These are phyloP conservation scores for Kryphioiulus occultus DNA, from an alignment of 2,888 invertebrate genomes.

Conservation along the genomic window DNA sequence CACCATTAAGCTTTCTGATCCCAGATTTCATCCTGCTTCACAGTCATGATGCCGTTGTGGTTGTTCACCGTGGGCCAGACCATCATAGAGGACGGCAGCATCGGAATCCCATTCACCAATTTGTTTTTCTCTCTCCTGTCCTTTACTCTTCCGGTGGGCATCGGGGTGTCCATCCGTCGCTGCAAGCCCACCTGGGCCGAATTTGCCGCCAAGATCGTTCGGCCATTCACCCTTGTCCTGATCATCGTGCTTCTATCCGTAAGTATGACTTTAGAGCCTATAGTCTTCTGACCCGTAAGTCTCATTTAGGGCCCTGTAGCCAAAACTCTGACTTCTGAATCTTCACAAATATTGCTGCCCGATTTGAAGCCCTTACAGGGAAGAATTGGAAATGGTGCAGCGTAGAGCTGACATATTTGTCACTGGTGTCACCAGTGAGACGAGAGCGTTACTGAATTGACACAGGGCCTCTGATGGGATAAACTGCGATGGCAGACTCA, in stretches of 20 bases:
- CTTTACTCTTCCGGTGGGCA: slow-evolving; percentile 63
- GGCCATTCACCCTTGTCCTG: slow-evolving; percentile 63
- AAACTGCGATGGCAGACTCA: no score
- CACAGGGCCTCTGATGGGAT: no score
- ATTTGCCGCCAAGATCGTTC: slow-evolving; percentile 59
- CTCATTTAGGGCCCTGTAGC: no score
- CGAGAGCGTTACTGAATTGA: no score
- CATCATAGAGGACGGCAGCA: slow-evolving; percentile 57
- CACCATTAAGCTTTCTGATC: no score
- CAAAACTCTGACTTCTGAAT: no score
- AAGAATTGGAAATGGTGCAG: no score
- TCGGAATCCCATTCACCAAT: slow-evolving; percentile 62
- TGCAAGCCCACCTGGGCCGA: slow-evolving; percentile 60
- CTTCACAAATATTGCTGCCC: no score
- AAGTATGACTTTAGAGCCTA: slow-evolving; percentile 51
- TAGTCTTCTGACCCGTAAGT: not conserved
- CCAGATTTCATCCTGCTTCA: slow-evolving; percentile 52
- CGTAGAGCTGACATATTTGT: no score
- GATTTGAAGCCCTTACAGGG: no score
- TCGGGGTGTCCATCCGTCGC: slow-evolving; percentile 63
- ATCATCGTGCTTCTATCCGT: slow-evolving; percentile 63
- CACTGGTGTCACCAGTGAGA: no score
- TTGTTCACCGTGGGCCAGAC: slow-evolving; percentile 64
- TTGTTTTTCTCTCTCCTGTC: slow-evolving; percentile 63
- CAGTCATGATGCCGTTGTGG: slow-evolving; percentile 67